phyloP scores from a whole-genome alignment of 2,797 vertebrate genomes.

The Glyptemys insculpta region DNA sequence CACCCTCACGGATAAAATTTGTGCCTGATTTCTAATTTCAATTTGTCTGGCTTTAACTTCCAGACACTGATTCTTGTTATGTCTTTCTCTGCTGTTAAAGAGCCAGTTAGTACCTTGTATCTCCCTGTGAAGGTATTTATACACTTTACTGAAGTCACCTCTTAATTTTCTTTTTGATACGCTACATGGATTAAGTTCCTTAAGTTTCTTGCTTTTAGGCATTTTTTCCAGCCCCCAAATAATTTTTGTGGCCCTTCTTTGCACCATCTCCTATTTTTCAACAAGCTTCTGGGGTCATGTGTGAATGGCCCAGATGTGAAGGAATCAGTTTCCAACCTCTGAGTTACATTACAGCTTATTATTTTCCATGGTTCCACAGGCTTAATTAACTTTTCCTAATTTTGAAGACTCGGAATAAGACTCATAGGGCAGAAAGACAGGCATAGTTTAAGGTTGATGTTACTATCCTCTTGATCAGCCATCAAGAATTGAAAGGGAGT shows the following conservation, averaged over 20 bases:
- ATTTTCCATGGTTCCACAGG: neutral
- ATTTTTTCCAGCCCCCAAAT: neutral
- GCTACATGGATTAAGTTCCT: neutral
- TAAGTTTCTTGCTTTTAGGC: neutral
- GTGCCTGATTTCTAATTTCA: neutral
- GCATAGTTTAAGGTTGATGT: neutral
- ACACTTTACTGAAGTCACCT: neutral
- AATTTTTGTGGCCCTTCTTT: neutral
- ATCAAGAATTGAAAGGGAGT: constrained; percentile 32
- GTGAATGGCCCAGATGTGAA: neutral
- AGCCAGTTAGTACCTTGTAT: neutral
- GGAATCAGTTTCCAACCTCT: neutral
- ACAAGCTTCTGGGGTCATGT: neutral
- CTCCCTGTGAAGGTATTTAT: neutral
- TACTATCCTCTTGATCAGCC: constrained; percentile 24
- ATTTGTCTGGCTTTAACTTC: neutral
- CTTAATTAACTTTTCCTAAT: neutral
- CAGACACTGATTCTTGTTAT: neutral
- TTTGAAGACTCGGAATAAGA: neutral
- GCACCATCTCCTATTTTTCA: neutral
- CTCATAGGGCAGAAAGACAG: neutral
- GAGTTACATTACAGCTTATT: neutral
- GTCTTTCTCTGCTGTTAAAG: neutral
- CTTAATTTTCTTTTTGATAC: neutral
- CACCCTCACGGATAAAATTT: neutral